Percentiles rank a stretch among this genome's conserved stretches.
Conservation (phyloP, 2,888 invertebrate genomes). For the Spisula solida region DNA sequence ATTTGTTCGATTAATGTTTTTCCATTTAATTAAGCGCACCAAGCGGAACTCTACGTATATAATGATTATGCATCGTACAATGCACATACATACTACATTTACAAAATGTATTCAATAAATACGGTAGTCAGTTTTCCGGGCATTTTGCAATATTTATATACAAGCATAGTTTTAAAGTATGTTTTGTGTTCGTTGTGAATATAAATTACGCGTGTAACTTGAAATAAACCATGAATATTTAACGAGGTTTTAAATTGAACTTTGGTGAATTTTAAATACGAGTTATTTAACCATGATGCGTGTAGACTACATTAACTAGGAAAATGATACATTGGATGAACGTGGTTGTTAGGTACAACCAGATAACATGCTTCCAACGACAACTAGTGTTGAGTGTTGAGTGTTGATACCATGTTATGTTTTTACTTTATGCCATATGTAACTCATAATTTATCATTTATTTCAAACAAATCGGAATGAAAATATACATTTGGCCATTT, state of each 20-base stretch:
- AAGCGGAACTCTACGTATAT: neutral
- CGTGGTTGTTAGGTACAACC: too few relatives aligned
- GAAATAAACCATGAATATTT: neutral
- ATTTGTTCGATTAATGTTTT: constrained; percentile 17
- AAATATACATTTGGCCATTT: too few relatives aligned
- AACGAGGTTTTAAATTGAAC: neutral
- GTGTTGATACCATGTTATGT: too few relatives aligned
- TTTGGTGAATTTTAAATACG: neutral
- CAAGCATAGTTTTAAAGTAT: neutral
- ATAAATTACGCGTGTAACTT: neutral
- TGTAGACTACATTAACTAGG: too few relatives aligned
- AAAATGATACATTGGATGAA: too few relatives aligned
- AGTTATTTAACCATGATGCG: too few relatives aligned
- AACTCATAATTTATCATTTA: too few relatives aligned
- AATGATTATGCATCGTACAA: neutral
- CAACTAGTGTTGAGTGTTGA: too few relatives aligned
- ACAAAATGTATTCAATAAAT: neutral
- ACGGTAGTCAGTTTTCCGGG: neutral
- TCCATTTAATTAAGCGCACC: constrained; percentile 2
- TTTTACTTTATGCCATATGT: too few relatives aligned
- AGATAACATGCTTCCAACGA: too few relatives aligned
- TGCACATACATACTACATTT: neutral
- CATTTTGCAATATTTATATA: neutral
- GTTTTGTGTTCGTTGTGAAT: neutral
- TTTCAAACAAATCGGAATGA: too few relatives aligned